Evolutionary conservation across 2,888 invertebrate species (phyloP).

Genomic region (Pollenia angustigena): DNA sequence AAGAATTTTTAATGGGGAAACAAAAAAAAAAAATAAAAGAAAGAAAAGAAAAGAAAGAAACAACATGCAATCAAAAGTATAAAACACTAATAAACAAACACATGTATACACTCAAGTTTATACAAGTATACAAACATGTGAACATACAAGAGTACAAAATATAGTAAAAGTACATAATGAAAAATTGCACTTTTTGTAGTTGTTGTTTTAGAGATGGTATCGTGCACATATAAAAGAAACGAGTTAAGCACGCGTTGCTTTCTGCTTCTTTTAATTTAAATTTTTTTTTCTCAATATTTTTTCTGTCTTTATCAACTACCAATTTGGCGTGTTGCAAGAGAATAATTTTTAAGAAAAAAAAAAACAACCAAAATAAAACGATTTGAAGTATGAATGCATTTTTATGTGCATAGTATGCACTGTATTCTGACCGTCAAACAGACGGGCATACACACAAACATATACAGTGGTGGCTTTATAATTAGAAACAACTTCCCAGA

Average conservation of each 20-base stretch:
- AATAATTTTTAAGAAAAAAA: conserved; percentile 41
- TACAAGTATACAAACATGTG: background rate
- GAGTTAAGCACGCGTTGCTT: conserved; percentile 69
- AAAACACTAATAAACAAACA: conserved; percentile 7
- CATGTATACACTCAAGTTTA: background rate
- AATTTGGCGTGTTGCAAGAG: conserved; percentile 54
- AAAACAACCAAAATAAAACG: conserved; percentile 8
- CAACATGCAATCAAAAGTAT: conserved; percentile 54
- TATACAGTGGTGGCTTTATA: background rate
- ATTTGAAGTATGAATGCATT: conserved; percentile 14
- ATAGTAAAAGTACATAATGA: conserved; percentile 13
- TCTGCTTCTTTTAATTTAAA: conserved; percentile 10
- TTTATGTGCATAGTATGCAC: conserved; percentile 2
- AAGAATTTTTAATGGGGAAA: conserved; percentile 55
- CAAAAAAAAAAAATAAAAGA: conserved; percentile 17
- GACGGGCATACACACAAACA: background rate
- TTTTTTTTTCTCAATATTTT: conserved; percentile 24
- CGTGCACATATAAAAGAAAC: conserved; percentile 46
- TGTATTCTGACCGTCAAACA: background rate
- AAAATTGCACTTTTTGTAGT: conserved; percentile 34
- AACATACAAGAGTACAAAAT: background rate
- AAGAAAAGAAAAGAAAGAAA: conserved; percentile 19
- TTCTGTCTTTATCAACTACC: conserved; percentile 48
- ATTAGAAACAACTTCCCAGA: too few species aligned
- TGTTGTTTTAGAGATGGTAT: conserved; percentile 38